Base-by-base conservation (phyloP, 2,113 vertebrate species). In the Gymnarchus niloticus region DNA sequence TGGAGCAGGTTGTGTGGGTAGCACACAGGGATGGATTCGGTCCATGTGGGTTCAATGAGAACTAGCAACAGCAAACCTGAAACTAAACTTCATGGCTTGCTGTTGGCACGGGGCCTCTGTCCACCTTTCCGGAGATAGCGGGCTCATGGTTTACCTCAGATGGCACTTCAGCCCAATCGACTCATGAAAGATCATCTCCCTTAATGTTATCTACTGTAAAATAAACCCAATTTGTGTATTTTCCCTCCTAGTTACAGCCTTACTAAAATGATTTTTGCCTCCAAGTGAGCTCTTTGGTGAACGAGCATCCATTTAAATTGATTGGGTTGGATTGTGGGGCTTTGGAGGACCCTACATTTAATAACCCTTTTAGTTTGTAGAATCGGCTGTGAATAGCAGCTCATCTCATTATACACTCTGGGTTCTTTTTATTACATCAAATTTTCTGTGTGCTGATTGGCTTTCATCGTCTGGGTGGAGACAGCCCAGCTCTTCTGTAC, bases 321-420 rank as follows among this genome's bases (percentile, higher is more conserved):
- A 82, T 14, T 81, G 48, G 44, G 23, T 1, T 52, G n/a, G 84
- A 76, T 41, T 56, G 69, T 77, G 28, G 49, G 84, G 7, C 48
- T 41, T 48, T 44, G 51, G 19, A 85, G 61, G 61, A 37, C 61
- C 49, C 17, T 77, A 49, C 69, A 56, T 54, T 56, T 85, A 85
- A 76, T 52, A 41, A 54, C 61, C 61, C 49, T 81, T 28, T 21
- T 10, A 4, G 19, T 51, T 25, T 23, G 21, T 21, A 28, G 41
- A 48, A 56, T 14, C 48, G 49, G 61, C 84, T 37, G 23, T n/a
- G 25, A 52, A 77, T 56, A 85, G 48, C 14, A 56, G 21, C 46
- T 51, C 76, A n/a, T 78, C 21, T 46, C 17, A 19, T 19, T 37
- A 5, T 21, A 33, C 3, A 37, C 84, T 10, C 51, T 17, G 33